phyloP scores from a whole-genome alignment of 1,140 invertebrate species.

The Artemia franciscana region DNA sequence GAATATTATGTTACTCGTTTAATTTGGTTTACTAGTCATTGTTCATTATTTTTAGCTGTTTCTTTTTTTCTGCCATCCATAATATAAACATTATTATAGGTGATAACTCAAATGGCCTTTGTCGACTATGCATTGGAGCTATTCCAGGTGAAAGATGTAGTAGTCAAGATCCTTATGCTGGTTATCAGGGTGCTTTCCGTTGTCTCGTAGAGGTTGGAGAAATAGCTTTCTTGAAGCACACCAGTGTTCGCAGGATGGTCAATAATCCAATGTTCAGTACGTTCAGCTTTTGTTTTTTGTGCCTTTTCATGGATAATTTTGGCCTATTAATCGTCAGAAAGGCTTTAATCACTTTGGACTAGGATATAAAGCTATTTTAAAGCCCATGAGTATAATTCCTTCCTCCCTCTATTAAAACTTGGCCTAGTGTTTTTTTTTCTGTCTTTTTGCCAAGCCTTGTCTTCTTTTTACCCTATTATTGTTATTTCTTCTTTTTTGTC shows the following conservation, averaged over 20 bases:
- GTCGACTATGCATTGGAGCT: conserved; percentile 56
- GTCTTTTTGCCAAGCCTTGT: too few species aligned
- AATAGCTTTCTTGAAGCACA: conserved; percentile 75
- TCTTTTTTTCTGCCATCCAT: conserved; percentile 6
- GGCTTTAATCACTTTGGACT: too few species aligned
- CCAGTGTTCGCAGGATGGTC: conserved; percentile 48
- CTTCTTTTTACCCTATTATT: conserved; percentile 5
- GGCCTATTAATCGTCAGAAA: too few species aligned
- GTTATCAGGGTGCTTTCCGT: conserved; percentile 65
- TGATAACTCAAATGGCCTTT: conserved; percentile 53
- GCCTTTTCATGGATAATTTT: too few species aligned
- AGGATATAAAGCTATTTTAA: too few species aligned
- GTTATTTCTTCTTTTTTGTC: too few species aligned
- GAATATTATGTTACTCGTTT: background rate
- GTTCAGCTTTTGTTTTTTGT: conserved; percentile 7
- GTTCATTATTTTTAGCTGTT: conserved; percentile 1
- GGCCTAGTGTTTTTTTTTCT: too few species aligned
- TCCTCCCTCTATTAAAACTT: too few species aligned
- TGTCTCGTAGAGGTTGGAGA: conserved; percentile 69
- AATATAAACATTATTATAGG: conserved; percentile 27
- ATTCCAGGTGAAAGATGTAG: conserved; percentile 54
- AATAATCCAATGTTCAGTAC: conserved; percentile 14
- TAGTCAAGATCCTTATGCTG: conserved; percentile 62
- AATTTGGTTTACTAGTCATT: background rate
- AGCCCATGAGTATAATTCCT: too few species aligned